Percentiles rank a stretch among this genome's conserved stretches.
phyloP scores from a whole-genome alignment of 2,113 vertebrate genomes.

The Python bivittatus region DNA sequence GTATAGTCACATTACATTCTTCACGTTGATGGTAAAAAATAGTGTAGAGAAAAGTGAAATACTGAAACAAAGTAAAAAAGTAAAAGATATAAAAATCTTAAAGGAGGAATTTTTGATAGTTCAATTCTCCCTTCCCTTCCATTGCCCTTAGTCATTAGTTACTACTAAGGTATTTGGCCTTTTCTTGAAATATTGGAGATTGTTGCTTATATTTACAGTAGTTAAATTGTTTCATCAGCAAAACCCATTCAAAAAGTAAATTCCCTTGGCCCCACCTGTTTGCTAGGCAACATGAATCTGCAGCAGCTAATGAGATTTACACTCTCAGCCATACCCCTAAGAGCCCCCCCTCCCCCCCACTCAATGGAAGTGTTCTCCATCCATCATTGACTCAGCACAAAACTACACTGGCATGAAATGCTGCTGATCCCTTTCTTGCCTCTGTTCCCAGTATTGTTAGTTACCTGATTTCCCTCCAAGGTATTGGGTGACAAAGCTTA shows the following conservation, averaged over 20 bases:
- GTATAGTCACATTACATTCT: neutral
- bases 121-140: neutral
- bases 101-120: neutral
- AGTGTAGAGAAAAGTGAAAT: neutral
- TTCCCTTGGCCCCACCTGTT: neutral
- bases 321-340: neutral
- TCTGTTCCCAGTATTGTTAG: no score
- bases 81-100: neutral
- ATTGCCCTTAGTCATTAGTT: neutral
- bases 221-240: neutral
- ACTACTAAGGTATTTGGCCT: neutral
- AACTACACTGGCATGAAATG: neutral
- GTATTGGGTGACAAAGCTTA: no score
- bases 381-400: neutral
- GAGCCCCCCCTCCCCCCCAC: neutral
- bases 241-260: neutral
- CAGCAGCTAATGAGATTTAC: neutral
- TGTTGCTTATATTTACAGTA: neutral
- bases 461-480: no score
- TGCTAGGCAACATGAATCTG: neutral
- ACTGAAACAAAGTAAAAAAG: neutral
- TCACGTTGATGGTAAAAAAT: neutral
- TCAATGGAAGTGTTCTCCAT: neutral
- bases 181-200: neutral
- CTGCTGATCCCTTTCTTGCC: neutral